Evolutionary conservation across 2,797 vertebrate genomes (phyloP), one percentile per base, ranked within the genome.

Genomic region (Acrossocheilus fasciatus): DNA sequence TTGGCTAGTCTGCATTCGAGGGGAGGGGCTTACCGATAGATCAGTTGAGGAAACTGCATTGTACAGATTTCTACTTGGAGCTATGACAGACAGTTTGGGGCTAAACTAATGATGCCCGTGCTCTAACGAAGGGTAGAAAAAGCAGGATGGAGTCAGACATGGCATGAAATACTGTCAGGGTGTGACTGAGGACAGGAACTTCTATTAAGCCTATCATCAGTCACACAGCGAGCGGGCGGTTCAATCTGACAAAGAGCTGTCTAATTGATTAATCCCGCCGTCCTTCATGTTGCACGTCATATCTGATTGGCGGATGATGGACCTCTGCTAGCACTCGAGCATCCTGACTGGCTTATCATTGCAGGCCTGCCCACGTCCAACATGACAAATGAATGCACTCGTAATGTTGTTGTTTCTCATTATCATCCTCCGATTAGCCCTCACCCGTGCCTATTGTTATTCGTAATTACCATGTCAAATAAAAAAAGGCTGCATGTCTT

Each of bases 121-220:
- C 68, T 74, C 57, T 87, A 87, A 90, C 68, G 36, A 83, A 74
- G 43, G 39, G 79, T 43, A 79, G 81, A 50, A 70, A 41, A 76
- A 77, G 69, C 79, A 68, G 85, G 59, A 41, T 59, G 34, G 45
- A 85, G 72, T 59, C 82, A 30, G 20, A 86, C 62, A 73, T 39
- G 52, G 36, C 41, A 64, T 17, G 52, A 82, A 66, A 70, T 69
- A 36, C 70, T 70, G 80, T 76, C 64, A 76, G 73, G 5, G 83
- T 86, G 86, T 86, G 70, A 85, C 81, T 64, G 85, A 86, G 76
- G 45, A 90, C 83, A 86, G 59, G 34, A 83, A 39, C 77, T 78
- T 87, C 72, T 64, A 74, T 85, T 89, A 87, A 79, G 45, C 52
- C 73, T 84, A 43, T 87, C 81, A 83, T 90, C 88, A 87, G 73